phyloP scores from a whole-genome alignment of 2,797 vertebrate genomes.

The Sebastes diaconus region DNA sequence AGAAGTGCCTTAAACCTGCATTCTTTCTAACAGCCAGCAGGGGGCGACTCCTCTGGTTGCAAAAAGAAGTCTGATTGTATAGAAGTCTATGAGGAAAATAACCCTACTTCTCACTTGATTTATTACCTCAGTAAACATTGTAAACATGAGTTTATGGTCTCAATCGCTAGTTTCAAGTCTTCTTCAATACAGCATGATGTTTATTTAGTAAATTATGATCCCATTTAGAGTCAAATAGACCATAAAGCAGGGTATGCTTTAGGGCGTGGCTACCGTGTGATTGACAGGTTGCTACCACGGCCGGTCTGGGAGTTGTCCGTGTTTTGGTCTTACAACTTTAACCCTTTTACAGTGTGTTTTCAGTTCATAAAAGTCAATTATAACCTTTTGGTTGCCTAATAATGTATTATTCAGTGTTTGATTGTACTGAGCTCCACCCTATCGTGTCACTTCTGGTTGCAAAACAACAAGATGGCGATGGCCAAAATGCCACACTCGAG shows the following conservation, averaged over 20 bases:
- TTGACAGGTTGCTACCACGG: too few species aligned
- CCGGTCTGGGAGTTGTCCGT: too few species aligned
- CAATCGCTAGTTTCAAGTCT: too few species aligned
- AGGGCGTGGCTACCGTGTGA: too few species aligned
- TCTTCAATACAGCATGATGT: too few species aligned
- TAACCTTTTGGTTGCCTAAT: rapidly evolving
- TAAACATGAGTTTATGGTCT: neutral
- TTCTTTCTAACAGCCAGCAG: neutral
- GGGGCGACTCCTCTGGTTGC: neutral
- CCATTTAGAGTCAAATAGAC: rapidly evolving
- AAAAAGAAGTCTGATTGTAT: neutral
- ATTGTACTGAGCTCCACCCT: neutral
- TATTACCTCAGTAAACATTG: neutral
- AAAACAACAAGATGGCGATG: neutral
- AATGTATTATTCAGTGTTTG: rapidly evolving
- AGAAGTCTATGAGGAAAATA: neutral
- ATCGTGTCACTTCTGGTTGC: neutral
- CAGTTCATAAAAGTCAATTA: rapidly evolving
- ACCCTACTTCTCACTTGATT: neutral
- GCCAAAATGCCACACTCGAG: neutral
- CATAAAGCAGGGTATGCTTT: too few species aligned
- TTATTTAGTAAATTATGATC: too few species aligned
- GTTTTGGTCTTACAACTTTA: rapidly evolving
- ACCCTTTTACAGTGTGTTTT: neutral
- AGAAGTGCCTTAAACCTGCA: rapidly evolving